Conservation (phyloP, 2,888 invertebrate species). For the Lasioglossum figueresi region DNA sequence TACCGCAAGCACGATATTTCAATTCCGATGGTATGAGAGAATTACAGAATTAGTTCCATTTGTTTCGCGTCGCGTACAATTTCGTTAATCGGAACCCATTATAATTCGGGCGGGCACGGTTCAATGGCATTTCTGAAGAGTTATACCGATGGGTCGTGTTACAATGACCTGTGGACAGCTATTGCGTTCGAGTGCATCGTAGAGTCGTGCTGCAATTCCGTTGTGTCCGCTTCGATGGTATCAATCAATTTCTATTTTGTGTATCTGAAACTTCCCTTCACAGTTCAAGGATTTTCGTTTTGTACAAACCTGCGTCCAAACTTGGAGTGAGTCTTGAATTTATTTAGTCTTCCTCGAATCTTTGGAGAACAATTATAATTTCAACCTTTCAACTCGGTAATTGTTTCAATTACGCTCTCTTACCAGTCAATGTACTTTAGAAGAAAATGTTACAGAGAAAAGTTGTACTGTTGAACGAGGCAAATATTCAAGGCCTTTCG, state of each 20-base stretch:
- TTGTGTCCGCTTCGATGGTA: neutral
- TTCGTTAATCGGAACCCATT: neutral
- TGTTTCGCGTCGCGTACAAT: neutral
- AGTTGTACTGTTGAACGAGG: too few relatives aligned
- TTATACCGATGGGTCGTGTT: neutral
- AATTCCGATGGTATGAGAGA: neutral
- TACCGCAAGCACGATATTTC: neutral
- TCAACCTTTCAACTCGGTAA: too few relatives aligned
- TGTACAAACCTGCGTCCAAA: neutral
- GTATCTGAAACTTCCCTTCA: neutral
- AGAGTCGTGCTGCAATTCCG: neutral
- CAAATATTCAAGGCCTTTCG: too few relatives aligned
- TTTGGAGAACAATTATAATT: too few relatives aligned
- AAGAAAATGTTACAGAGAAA: too few relatives aligned
- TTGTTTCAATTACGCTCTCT: too few relatives aligned
- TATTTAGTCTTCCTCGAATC: too few relatives aligned
- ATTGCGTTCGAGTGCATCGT: neutral
- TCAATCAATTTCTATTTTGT: neutral
- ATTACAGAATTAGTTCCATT: neutral
- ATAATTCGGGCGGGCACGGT: neutral
- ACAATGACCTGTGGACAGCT: neutral
- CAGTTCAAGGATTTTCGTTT: neutral
- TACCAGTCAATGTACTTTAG: too few relatives aligned
- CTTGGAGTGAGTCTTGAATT: neutral
- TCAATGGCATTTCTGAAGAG: neutral